These are phyloP conservation scores for Mimumesa dahlbomi DNA, from an alignment of 2,888 invertebrate species.

Conservation along the genomic window DNA sequence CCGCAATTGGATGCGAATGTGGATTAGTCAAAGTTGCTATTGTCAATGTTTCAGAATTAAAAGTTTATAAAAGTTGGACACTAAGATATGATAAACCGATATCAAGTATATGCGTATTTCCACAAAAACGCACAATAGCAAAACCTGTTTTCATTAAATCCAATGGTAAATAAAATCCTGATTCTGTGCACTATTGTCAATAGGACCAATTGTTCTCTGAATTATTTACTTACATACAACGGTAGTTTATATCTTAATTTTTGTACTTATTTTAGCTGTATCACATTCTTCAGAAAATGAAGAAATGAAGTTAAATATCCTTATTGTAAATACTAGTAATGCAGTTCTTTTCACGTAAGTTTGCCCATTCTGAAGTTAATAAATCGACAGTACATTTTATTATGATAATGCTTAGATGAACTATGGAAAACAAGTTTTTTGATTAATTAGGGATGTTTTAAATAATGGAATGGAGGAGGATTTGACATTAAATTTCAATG, in stretches of 20 bases:
- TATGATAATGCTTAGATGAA: background rate
- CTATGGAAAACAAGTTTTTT: background rate
- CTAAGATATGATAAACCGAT: conserved; percentile 83
- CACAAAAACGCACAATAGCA: conserved; percentile 60
- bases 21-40: conserved; percentile 83
- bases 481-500: conserved; percentile 80
- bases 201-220: background rate
- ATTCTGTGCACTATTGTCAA: background rate
- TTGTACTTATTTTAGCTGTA: conserved; percentile 44
- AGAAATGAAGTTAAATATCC: conserved; percentile 81
- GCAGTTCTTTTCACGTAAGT: conserved; percentile 84
- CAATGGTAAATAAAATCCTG: conserved; percentile 44
- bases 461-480: conserved; percentile 81
- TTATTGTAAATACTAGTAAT: conserved; percentile 83
- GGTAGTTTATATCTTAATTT: conserved; percentile 12
- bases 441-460: conserved; percentile 80
- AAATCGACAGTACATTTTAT: background rate
- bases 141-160: conserved; percentile 68
- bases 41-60: conserved; percentile 81
- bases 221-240: no score
- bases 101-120: conserved; percentile 82
- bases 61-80: conserved; percentile 81
- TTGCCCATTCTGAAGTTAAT: conserved; percentile 1
- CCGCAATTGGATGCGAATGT: conserved; percentile 84
- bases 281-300: conserved; percentile 33